phyloP scores from a whole-genome alignment of 2,888 invertebrate species.

The Eupithecia centaureata region DNA sequence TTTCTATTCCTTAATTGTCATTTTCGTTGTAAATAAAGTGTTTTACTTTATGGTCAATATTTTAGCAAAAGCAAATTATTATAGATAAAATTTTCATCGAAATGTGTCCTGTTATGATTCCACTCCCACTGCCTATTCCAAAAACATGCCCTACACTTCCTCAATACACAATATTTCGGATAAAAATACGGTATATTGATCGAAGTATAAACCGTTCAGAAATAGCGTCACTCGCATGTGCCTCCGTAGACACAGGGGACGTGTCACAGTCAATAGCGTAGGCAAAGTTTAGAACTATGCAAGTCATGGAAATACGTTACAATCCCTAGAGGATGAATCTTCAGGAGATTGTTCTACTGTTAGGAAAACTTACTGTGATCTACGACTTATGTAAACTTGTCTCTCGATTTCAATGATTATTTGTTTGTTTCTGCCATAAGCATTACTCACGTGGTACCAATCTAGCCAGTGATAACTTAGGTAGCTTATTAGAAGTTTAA shows the following conservation, averaged over 20 bases:
- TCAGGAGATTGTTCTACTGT: slow-evolving; percentile 10
- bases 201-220: background rate
- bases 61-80: background rate
- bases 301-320: slow-evolving; percentile 13
- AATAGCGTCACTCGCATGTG: background rate
- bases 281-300: slow-evolving; percentile 16
- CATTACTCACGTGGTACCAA: too few relatives aligned
- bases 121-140: background rate
- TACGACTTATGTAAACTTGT: slow-evolving; percentile 3
- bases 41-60: too few relatives aligned
- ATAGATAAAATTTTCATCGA: background rate
- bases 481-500: background rate
- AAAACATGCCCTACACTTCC: background rate
- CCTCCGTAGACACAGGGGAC: slow-evolving; percentile 17
- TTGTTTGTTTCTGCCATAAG: background rate
- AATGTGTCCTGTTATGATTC: background rate
- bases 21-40: too few relatives aligned
- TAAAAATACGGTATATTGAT: background rate
- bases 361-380: slow-evolving; percentile 10
- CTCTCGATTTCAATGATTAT: background rate
- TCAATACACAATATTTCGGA: background rate
- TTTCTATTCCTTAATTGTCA: too few relatives aligned
- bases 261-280: slow-evolving; percentile 29
- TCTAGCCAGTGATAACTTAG: background rate
- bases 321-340: slow-evolving; percentile 1